Percentiles rank a stretch among this genome's conserved stretches.
Conservation (phyloP, 2,797 vertebrate genomes). For the Microcaecilia unicolor region DNA sequence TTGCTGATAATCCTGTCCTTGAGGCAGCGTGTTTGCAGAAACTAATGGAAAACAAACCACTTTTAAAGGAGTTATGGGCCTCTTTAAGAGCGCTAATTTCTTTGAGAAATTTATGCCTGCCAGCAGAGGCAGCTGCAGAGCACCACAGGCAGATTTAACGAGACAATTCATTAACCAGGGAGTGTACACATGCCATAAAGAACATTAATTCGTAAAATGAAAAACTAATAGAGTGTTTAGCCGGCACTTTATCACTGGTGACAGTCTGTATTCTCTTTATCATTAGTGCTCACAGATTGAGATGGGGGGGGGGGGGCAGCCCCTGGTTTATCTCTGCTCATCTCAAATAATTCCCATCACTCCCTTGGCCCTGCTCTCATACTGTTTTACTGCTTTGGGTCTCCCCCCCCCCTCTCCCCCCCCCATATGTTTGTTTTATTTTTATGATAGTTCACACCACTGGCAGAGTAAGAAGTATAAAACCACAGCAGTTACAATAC, state of each 20-base stretch:
- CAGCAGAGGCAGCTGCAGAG: slow-evolving; percentile 26
- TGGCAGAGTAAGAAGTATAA: too few relatives aligned
- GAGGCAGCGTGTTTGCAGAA: slow-evolving; percentile 10
- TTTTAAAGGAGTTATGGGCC: slow-evolving; percentile 28
- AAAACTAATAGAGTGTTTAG: slow-evolving; percentile 57
- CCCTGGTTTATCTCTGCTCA: slow-evolving; percentile 25
- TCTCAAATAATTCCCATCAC: slow-evolving; percentile 2
- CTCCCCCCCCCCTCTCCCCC: too few relatives aligned
- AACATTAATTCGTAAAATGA: slow-evolving; percentile 59
- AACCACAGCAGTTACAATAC: too few relatives aligned
- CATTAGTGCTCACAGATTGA: slow-evolving; percentile 58
- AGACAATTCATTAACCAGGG: slow-evolving; percentile 61
- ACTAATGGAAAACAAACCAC: slow-evolving; percentile 16
- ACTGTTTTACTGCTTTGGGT: too few relatives aligned
- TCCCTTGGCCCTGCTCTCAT: background rate
- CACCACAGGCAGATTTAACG: slow-evolving; percentile 41
- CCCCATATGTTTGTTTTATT: too few relatives aligned
- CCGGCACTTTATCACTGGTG: slow-evolving; percentile 48
- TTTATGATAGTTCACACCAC: too few relatives aligned
- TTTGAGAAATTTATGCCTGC: slow-evolving; percentile 36
- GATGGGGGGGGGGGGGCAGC: slow-evolving; percentile 34
- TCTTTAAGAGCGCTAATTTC: slow-evolving; percentile 41
- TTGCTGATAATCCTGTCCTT: background rate
- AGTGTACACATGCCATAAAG: slow-evolving; percentile 37
- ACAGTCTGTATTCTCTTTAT: slow-evolving; percentile 32